Base-by-base conservation (phyloP, 2,888 invertebrate genomes). In the Gnatocerus cornutus region DNA sequence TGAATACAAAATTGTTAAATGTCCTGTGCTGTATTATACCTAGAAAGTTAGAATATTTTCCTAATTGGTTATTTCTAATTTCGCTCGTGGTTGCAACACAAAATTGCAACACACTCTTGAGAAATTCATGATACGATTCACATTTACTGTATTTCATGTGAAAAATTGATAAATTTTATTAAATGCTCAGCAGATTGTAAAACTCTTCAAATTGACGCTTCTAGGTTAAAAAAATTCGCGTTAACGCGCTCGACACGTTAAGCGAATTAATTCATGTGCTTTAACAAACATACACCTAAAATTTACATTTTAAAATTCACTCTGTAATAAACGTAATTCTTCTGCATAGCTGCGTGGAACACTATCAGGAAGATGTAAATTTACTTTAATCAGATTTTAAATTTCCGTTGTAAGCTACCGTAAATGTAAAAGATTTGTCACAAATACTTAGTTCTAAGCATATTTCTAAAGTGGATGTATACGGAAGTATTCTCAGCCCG, bases 1-100 rank as follows among this genome's bases (percentile, higher is more conserved):
- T 70, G 70, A 70, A 70, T 70, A 70, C 67, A 50, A 66, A 67
- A 70, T 66, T 70, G 62, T 70, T 68, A 68, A 68, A 68, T 68
- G 68, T 68, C 16, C 53, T 67, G 52, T 70, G 62, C 63, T 56
- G 55, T 45, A 30, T 46, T 52, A 61, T 41, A 69, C 65, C 61
- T 68, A 61, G 53, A 12, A 33, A 30, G 59, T 29, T 55, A 45
- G 68, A 62, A 55, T 67, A 62, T 68, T 62, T 61, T 62, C 66
- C 46, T 68, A 68, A 68, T 68, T 68, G 52, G 52, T 52, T 67
- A 59, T 67, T 50, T 43, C 59, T 50, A 59, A 59, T 52, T 59
- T 39, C 12, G 9, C 48, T 45, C 53, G 8, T 12, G 9, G 39
- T 41, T 33, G 13, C 33, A 33, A 10, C 45, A 4, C 3, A 16